A percentile compares a stretch with the other conserved stretches of the same genome.
phyloP scores from a whole-genome alignment of 2,113 vertebrate species.

The Antigone vipio region DNA sequence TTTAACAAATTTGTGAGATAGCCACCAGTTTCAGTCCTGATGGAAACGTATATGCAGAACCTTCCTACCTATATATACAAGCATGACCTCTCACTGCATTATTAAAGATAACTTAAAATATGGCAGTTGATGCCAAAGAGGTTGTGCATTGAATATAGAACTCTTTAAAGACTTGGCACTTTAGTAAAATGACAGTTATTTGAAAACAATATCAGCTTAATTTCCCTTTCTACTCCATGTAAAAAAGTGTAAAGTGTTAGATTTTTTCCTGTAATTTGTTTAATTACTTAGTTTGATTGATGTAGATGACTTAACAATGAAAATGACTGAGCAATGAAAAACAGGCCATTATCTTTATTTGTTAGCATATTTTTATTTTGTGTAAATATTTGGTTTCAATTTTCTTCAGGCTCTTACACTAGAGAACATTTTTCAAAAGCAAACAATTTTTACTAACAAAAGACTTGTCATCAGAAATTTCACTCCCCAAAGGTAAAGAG shows the following conservation, averaged over 20 bases:
- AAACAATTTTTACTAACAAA: constrained; percentile 16
- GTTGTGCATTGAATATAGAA: not conserved
- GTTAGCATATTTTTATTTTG: not conserved
- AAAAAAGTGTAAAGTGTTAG: not conserved
- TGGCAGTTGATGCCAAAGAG: not conserved
- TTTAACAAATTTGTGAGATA: not conserved
- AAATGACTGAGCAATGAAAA: not conserved
- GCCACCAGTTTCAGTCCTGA: not conserved
- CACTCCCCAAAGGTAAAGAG: not conserved
- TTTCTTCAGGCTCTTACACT: not conserved
- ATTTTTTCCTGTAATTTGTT: not conserved
- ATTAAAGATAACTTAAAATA: not conserved
- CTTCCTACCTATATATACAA: not conserved
- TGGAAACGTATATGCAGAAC: not conserved
- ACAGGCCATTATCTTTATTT: not conserved
- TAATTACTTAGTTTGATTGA: constrained; percentile 18
- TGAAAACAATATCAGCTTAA: not conserved
- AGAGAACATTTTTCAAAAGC: not conserved
- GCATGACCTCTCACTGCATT: not conserved
- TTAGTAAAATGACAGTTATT: not conserved
- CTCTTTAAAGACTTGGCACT: not conserved
- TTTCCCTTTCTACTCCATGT: not conserved
- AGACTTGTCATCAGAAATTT: constrained; percentile 30
- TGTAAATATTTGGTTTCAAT: constrained; percentile 24
- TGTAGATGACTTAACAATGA: not conserved